These are phyloP conservation scores for Prorops nasuta DNA, from an alignment of 1,140 invertebrate species.

Conservation along the genomic window DNA sequence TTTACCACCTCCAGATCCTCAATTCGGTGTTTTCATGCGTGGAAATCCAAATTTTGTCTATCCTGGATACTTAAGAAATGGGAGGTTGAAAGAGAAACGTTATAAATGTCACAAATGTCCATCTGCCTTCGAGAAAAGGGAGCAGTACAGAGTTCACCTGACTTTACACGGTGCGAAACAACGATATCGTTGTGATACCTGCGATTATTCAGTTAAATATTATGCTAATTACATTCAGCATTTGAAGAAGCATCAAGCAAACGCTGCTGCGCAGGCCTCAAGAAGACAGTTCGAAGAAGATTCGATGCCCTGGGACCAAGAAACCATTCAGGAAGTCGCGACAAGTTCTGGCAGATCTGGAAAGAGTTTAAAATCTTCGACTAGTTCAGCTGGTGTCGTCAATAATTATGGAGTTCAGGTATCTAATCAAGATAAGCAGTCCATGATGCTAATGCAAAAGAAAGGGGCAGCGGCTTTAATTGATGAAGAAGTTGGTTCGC, in stretches of 20 bases:
- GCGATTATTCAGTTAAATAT: slow-evolving; percentile 87
- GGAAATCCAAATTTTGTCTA: slow-evolving; percentile 77
- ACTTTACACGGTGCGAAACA: slow-evolving; percentile 81
- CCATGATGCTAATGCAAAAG: slow-evolving; percentile 49
- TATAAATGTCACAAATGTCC: slow-evolving; percentile 86
- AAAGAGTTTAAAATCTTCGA: slow-evolving; percentile 54
- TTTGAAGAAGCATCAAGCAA: slow-evolving; percentile 72
- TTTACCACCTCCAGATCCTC: slow-evolving; percentile 61
- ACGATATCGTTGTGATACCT: slow-evolving; percentile 78
- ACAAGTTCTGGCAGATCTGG: slow-evolving; percentile 31
- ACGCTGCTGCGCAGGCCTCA: slow-evolving; percentile 65
- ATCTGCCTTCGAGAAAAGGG: slow-evolving; percentile 81
- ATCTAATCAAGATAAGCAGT: slow-evolving; percentile 50
- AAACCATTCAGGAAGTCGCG: slow-evolving; percentile 15
- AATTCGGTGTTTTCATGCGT: slow-evolving; percentile 66
- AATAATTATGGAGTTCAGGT: slow-evolving; percentile 12
- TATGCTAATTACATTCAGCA: slow-evolving; percentile 82
- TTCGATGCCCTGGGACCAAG: slow-evolving; percentile 44
- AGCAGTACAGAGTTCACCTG: slow-evolving; percentile 82
- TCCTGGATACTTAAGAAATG: slow-evolving; percentile 73
- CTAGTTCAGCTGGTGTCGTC: slow-evolving; percentile 53
- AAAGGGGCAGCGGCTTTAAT: slow-evolving; percentile 50
- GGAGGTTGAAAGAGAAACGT: slow-evolving; percentile 71
- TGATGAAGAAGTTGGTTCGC: slow-evolving; percentile 41
- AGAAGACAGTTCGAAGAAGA: slow-evolving; percentile 54